These are phyloP conservation scores for Trissoscelio sp. DNA, from an alignment of 2,888 invertebrate species.

Conservation along the genomic window DNA sequence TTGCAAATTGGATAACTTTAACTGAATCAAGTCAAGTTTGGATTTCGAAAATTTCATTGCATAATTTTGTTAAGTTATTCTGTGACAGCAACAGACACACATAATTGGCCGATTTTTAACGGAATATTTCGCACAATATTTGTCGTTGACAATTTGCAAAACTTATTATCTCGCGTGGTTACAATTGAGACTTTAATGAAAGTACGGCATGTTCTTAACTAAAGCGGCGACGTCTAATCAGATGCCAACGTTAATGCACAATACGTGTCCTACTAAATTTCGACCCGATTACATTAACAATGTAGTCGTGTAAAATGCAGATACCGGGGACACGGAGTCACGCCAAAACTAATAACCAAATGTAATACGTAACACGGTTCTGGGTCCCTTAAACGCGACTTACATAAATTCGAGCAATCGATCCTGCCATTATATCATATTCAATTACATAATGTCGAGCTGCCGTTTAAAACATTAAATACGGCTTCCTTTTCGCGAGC, in stretches of 20 bases:
- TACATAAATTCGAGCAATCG: conserved; percentile 64
- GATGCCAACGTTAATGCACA: conserved; percentile 51
- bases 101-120: no score
- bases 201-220: conserved; percentile 19
- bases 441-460: conserved; percentile 62
- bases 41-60: neutral
- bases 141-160: no score
- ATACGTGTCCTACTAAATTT: conserved; percentile 54
- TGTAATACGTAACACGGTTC: conserved; percentile 33
- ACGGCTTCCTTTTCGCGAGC: conserved; percentile 45
- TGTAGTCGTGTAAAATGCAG: conserved; percentile 39
- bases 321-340: conserved; percentile 30
- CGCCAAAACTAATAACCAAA: conserved; percentile 49
- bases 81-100: no score
- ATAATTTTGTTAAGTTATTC: conserved; percentile 1
- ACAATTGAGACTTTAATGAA: conserved; percentile 3
- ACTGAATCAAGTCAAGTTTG: neutral
- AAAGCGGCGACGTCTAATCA: conserved; percentile 36
- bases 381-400: conserved; percentile 36
- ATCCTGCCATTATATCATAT: conserved; percentile 63
- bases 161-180: conserved; percentile 1
- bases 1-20: neutral
- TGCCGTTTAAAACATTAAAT: conserved; percentile 50
- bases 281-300: conserved; percentile 35
- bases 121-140: no score